Evolutionary conservation across 2,113 vertebrate species (phyloP), one percentile per base, ranked within the genome.

Genomic region (Chaetura pelagica): DNA sequence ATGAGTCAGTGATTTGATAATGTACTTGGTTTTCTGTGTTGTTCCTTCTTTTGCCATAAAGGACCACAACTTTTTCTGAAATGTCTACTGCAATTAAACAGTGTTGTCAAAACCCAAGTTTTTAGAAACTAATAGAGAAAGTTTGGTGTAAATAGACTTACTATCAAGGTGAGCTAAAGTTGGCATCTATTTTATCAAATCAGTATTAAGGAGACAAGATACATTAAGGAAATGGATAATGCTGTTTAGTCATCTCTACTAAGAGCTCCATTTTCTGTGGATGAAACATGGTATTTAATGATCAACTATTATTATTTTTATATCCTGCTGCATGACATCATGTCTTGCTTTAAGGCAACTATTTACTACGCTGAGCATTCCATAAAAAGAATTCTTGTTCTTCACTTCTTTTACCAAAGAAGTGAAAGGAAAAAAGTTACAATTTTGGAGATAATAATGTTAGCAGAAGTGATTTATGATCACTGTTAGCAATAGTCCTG

Each of bases 241-340:
- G 40, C 51, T 83, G 35, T 85, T 95, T 54, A 90, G 75, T 86
- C 84, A 93, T 84, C 82, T 87, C 69, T 92, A 49, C 68, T 80
- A 94, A 94, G 46, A 95, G 63, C 46, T 88, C 58, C 55, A 80
- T 93, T 93, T 96, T 95, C 82, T 74, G 32, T 64, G 79, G 75
- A 93, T 54, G 55, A 66, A 92, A 86, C 34, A 24, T 58, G n/a
- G 69, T 91, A 68, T 75, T 89, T 78, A 96, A 94, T 92, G 79
- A 92, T 76, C 75, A 94, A 78, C 66, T 96, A 91, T 68, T 81
- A 92, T 80, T 94, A 82, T 91, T 93, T 90, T 93, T 87, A 84
- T 78, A 68, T 73, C 83, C 85, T 82, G 58, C 40, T 91, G 94
- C 93, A 95, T 90, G 83, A 84, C 64, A 86, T 52, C 12, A n/a